These are phyloP conservation scores for Acanthosepion pharaonis DNA, from an alignment of 2,888 invertebrate genomes.

Conservation along the genomic window DNA sequence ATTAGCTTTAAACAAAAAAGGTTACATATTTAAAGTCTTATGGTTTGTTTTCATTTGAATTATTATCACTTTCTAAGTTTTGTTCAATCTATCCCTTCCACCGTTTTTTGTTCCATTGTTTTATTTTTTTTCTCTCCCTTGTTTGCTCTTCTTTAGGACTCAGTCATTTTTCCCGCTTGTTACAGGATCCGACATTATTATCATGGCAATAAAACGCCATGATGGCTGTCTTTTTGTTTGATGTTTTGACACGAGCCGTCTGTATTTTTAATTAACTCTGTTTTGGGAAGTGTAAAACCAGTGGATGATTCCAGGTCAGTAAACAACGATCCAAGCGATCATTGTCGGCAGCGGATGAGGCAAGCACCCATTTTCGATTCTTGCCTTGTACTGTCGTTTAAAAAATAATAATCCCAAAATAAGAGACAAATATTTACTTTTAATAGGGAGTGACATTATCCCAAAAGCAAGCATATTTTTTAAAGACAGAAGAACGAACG, in stretches of 20 bases:
- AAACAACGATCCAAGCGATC: not conserved
- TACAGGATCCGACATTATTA: not conserved
- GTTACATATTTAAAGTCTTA: not conserved
- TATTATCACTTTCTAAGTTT: not conserved
- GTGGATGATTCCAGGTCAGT: conserved; percentile 18
- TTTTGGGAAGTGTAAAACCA: not conserved
- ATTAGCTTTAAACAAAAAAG: conserved; percentile 3
- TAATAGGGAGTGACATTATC: not conserved
- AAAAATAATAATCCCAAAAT: not conserved
- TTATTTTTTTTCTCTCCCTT: not conserved
- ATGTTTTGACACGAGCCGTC: conserved; percentile 17
- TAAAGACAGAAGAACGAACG: not conserved
- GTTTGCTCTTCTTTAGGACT: not conserved
- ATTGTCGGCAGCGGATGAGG: not conserved
- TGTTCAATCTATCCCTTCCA: not conserved
- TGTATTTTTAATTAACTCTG: conserved; percentile 21
- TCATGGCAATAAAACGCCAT: not conserved
- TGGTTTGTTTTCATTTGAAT: not conserved
- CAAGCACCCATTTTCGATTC: not conserved
- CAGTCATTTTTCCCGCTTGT: not conserved
- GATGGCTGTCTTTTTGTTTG: not conserved
- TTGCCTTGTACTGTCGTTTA: not conserved
- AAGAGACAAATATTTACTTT: not conserved
- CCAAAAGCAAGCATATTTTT: not conserved
- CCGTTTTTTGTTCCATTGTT: not conserved